Percentiles rank a stretch among this genome's conserved stretches.
Conservation (phyloP, 2,888 invertebrate genomes). For the Dolichopus griseipennis region DNA sequence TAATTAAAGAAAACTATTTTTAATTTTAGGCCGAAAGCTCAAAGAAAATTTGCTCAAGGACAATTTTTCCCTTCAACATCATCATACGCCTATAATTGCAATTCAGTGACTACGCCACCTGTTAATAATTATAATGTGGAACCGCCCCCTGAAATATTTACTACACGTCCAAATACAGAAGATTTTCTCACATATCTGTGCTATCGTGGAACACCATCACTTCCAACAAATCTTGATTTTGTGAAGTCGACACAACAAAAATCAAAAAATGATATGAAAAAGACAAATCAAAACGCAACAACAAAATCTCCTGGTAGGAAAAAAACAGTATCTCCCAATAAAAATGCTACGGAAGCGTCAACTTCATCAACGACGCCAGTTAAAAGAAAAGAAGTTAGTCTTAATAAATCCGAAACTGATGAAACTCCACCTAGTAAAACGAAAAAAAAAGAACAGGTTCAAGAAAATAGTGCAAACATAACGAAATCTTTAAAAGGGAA, state of each 20-base stretch:
- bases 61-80: slow-evolving; percentile 56
- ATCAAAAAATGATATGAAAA: slow-evolving; percentile 23
- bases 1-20: too few species aligned
- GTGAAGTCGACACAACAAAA: slow-evolving; percentile 39
- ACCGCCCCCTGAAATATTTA: slow-evolving; percentile 54
- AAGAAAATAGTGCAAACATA: not conserved
- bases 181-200: slow-evolving; percentile 80
- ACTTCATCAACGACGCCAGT: not conserved
- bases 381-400: not conserved
- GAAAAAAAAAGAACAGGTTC: not conserved
- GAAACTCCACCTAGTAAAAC: not conserved
- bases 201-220: slow-evolving; percentile 64
- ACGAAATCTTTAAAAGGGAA: not conserved
- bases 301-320: slow-evolving; percentile 20
- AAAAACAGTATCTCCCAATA: not conserved
- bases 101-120: slow-evolving; percentile 26
- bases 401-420: not conserved
- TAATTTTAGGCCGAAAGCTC: slow-evolving; percentile 61
- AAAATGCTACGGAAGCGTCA: not conserved
- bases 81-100: slow-evolving; percentile 24
- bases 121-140: slow-evolving; percentile 45
- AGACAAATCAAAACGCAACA: slow-evolving; percentile 39
- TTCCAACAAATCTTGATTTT: slow-evolving; percentile 65
- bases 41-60: slow-evolving; percentile 83
- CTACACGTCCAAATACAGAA: slow-evolving; percentile 70